These are phyloP conservation scores for Petrocephalus sullivani DNA, from an alignment of 2,797 vertebrate genomes.

Conservation along the genomic window DNA sequence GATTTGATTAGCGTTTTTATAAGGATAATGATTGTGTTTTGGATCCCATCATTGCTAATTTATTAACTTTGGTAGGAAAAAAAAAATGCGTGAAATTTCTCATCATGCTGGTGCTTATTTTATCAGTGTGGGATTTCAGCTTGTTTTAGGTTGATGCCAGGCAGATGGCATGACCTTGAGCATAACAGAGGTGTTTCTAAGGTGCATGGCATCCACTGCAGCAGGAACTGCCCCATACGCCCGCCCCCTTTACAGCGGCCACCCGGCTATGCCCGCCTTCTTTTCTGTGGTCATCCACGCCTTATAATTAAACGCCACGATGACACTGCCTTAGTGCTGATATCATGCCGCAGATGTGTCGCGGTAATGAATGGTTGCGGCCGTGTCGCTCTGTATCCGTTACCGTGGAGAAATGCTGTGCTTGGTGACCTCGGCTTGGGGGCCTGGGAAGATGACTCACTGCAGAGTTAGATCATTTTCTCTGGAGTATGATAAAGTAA, in stretches of 20 bases:
- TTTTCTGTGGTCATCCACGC: background rate
- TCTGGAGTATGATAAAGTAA: background rate
- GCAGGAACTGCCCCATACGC: background rate
- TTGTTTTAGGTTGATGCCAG: background rate
- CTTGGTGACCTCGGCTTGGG: background rate
- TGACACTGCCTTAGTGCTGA: background rate
- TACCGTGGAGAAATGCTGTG: background rate
- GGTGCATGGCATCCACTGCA: background rate
- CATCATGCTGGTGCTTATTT: background rate
- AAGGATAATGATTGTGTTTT: background rate
- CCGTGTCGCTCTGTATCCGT: background rate
- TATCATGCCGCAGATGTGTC: background rate
- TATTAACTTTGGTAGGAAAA: background rate
- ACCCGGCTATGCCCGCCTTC: background rate
- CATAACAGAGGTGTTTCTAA: background rate
- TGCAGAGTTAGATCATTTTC: conserved; percentile 14
- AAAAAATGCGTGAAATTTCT: background rate
- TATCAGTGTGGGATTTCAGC: background rate
- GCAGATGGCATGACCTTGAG: background rate
- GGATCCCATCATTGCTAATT: background rate
- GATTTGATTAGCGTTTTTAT: background rate
- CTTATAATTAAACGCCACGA: background rate
- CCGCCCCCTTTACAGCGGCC: background rate
- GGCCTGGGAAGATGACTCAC: conserved; percentile 6
- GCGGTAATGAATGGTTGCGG: background rate